Evolutionary conservation across 1,140 invertebrate species (phyloP), one percentile per base, ranked within the genome.

Genomic region (Parasteatoda tepidariorum): DNA sequence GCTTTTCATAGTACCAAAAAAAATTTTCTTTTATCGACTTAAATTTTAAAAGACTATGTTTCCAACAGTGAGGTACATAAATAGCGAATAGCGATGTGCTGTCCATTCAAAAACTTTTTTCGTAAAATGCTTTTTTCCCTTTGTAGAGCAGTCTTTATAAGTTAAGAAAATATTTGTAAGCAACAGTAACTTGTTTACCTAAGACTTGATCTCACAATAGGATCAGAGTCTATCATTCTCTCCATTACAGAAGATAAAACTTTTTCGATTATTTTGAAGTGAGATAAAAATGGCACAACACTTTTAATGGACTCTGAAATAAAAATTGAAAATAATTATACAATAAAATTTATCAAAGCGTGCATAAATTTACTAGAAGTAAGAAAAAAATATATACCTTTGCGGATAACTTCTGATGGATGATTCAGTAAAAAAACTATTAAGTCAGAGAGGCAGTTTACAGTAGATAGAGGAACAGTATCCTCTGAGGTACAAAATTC

Each of bases 241-340:
- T 74, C 38, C 70, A 83, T 67, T 31, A 48, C 3, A 38, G 30
- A 2, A 7, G 30, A n/a, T 30, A 83, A 70, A 24, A 83, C 24
- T 31, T 38, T 75, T 71, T 70, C 64, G 18, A 24, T 61, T 30
- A 82, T 48, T 41, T 82, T 31, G 31, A 34, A 68, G 62, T 82
- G 78, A n/a, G 18, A 13, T 38, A 82, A 82, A 62, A 62, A 82
- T 15, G 34, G n/a, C 6, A 41, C 2, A 38, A 82, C 22, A 24
- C 28, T 41, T 48, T 28, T 1, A 30, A 71, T 24, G 30, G 34
- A 59, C 48, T 82, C 78, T 82, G 30, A 18, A 68, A 68, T 31
- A 38, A 7, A 7, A 41, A 73, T 13, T 13, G 33, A 55, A 18
- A 59, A 4, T n/a, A 22, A 7, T 26, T 22, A n/a, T 26, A 48